A percentile compares a stretch with the other conserved stretches of the same genome.
Evolutionary conservation across 2,113 vertebrate genomes (phyloP).

Genomic region (Nothocercus nigrocapillus): DNA sequence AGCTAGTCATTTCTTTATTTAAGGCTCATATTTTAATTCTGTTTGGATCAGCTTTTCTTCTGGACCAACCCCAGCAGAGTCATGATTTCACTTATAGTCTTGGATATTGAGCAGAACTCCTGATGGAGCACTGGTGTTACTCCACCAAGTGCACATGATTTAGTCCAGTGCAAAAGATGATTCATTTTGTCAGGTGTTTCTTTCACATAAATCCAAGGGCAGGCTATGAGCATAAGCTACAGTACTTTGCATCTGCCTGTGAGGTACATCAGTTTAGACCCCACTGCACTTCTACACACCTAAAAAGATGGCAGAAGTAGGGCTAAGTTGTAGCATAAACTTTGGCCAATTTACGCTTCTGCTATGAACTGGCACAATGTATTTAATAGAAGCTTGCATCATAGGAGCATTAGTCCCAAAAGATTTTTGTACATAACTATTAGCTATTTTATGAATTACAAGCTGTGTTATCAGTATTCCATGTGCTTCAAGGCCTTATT

Average conservation of each 20-base stretch:
- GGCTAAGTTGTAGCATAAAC: background rate
- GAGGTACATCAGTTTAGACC: background rate
- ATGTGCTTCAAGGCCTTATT: background rate
- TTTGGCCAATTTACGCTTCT: background rate
- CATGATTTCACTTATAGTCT: background rate
- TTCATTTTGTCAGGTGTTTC: background rate
- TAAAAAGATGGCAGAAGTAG: rapidly evolving
- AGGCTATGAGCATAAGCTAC: rapidly evolving
- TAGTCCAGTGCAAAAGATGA: rapidly evolving
- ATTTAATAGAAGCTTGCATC: background rate
- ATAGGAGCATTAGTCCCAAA: background rate
- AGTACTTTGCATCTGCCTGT: background rate
- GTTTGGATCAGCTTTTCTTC: rapidly evolving
- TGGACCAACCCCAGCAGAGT: background rate
- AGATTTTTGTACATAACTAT: rapidly evolving
- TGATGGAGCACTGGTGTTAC: background rate
- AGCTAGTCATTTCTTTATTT: background rate
- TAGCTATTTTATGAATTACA: background rate
- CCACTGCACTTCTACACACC: background rate
- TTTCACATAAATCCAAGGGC: rapidly evolving
- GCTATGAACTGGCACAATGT: background rate
- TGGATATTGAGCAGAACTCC: background rate
- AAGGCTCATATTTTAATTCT: background rate
- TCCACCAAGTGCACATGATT: rapidly evolving
- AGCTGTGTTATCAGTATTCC: background rate